phyloP scores from a whole-genome alignment of 1,140 invertebrate genomes.

The Penaeus chinensis region DNA sequence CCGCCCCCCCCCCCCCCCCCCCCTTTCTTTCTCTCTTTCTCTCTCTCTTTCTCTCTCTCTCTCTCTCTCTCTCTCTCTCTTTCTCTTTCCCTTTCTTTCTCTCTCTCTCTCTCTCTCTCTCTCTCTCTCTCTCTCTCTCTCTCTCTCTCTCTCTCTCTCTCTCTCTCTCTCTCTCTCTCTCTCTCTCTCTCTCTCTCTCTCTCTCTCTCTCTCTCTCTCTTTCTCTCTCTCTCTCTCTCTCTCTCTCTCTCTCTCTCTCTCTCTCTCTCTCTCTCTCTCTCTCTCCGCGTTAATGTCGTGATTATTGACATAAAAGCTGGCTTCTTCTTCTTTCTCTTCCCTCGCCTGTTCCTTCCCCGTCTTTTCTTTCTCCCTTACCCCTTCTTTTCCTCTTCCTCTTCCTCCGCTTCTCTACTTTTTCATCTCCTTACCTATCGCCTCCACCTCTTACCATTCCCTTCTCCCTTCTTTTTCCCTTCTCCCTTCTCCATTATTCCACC shows the following conservation, averaged over 20 bases:
- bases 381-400: not conserved
- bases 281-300: not conserved
- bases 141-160: not conserved
- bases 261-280: not conserved
- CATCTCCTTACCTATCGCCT: not conserved
- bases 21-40: too few species aligned
- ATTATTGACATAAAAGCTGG: not conserved
- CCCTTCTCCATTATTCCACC: not conserved
- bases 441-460: not conserved
- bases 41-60: not conserved
- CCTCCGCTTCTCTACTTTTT: not conserved
- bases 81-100: not conserved
- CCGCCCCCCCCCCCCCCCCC: too few species aligned
- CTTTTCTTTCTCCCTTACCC: not conserved
- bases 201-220: not conserved
- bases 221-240: conserved; percentile 1
- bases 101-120: conserved; percentile 5
- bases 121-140: conserved; percentile 3
- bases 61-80: not conserved
- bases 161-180: not conserved
- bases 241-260: too few species aligned
- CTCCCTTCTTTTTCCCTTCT: conserved; percentile 1
- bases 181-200: not conserved
- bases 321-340: not conserved
- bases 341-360: not conserved